Conservation (phyloP, 2,113 vertebrate species). For the Neogobius melanostomus region DNA sequence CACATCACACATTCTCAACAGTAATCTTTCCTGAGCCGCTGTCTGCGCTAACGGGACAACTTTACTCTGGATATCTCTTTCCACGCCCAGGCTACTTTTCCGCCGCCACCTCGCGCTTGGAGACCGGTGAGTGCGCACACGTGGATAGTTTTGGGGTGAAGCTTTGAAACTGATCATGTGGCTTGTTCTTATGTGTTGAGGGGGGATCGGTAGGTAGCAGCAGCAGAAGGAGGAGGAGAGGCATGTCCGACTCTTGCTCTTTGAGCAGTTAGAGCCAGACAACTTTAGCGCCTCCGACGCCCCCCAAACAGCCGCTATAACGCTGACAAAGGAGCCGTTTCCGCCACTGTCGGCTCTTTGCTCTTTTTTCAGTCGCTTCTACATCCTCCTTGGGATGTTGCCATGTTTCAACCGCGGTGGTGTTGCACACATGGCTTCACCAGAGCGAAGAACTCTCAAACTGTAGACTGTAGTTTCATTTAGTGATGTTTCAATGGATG, state of each 20-base stretch:
- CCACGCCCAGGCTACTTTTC: slow-evolving; percentile 3
- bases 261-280: slow-evolving; percentile 38
- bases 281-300: slow-evolving; percentile 34
- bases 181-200: slow-evolving; percentile 16
- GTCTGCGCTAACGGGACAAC: slow-evolving; percentile 63
- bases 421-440: slow-evolving; percentile 32
- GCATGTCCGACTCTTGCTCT: slow-evolving; percentile 41
- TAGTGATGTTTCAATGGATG: neutral
- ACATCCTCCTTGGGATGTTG: slow-evolving; percentile 59
- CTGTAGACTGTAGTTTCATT: neutral
- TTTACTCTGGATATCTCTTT: slow-evolving; percentile 47
- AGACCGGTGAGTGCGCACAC: slow-evolving; percentile 59
- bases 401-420: slow-evolving; percentile 21
- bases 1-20: slow-evolving; percentile 7
- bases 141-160: slow-evolving; percentile 17
- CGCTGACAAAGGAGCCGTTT: slow-evolving; percentile 23
- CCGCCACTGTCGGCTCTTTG: slow-evolving; percentile 27
- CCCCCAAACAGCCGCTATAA: slow-evolving; percentile 3
- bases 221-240: slow-evolving; percentile 27
- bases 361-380: neutral
- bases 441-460: slow-evolving; percentile 9
- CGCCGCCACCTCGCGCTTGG: slow-evolving; percentile 23
- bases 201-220: slow-evolving; percentile 35
- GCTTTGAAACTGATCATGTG: slow-evolving; percentile 42
- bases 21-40: neutral